Evolutionary conservation across 23 tunicate species (phyloP).

Genomic region (Halocynthia roretzi): DNA sequence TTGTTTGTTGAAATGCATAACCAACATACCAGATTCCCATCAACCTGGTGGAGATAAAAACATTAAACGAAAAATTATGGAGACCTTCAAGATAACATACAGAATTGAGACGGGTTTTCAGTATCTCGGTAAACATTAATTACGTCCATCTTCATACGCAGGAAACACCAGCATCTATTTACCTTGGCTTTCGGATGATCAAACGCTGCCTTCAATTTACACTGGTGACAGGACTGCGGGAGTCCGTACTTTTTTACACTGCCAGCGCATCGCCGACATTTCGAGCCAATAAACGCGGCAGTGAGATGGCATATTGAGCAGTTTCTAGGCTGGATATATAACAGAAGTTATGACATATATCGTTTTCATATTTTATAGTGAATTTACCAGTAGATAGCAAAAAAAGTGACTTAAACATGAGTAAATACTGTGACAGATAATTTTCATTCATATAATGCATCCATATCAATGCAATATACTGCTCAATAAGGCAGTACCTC

Average conservation of each 20-base stretch:
- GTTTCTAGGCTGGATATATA: constrained; percentile 38
- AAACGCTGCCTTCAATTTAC: constrained; percentile 55
- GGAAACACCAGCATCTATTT: not conserved
- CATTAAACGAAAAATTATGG: not conserved
- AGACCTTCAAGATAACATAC: not conserved
- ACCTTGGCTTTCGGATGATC: constrained; percentile 73
- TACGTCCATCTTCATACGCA: no score
- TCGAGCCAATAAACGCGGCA: constrained; percentile 86
- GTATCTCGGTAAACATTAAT: no score
- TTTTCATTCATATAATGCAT: no score
- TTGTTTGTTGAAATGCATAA: constrained; percentile 43
- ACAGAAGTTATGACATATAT: no score
- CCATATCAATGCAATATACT: no score
- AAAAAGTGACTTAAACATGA: no score
- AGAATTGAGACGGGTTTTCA: no score
- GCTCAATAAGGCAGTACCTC: no score
- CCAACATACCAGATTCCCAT: constrained; percentile 50
- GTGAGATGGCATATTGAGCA: constrained; percentile 56
- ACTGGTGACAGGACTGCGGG: constrained; percentile 49
- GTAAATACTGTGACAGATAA: no score
- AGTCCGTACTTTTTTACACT: constrained; percentile 58
- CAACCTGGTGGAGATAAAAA: constrained; percentile 11
- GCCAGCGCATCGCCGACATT: constrained; percentile 71
- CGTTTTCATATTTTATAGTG: no score
- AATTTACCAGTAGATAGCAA: no score